These are phyloP conservation scores for Arvicanthis niloticus DNA, from an alignment of 2,113 vertebrate species.

Conservation along the genomic window DNA sequence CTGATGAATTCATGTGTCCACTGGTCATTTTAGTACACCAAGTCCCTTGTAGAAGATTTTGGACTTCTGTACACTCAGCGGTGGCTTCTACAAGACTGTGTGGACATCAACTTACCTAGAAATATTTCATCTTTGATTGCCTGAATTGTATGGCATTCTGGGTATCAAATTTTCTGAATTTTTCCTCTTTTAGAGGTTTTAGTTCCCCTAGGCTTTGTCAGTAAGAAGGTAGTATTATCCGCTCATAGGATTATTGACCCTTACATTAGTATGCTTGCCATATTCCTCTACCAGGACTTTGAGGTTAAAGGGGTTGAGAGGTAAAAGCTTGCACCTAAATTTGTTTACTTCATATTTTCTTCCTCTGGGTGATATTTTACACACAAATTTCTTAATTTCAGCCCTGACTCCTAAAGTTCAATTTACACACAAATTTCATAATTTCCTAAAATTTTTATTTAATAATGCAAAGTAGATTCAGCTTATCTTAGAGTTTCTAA, in stretches of 20 bases:
- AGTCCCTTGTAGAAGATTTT: neutral
- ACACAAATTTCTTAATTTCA: neutral
- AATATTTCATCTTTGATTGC: neutral
- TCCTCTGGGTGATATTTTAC: neutral
- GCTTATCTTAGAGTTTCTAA: neutral
- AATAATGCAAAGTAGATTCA: neutral
- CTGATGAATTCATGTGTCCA: neutral
- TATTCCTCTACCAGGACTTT: neutral
- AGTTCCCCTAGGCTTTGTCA: neutral
- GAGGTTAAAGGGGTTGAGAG: neutral
- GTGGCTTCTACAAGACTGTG: neutral
- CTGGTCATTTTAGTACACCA: neutral
- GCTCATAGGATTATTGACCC: neutral
- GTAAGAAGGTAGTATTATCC: neutral
- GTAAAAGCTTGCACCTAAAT: neutral
- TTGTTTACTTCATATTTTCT: neutral
- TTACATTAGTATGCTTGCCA: neutral
- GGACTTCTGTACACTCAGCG: neutral
- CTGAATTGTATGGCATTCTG: neutral
- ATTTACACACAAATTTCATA: neutral
- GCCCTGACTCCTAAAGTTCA: too few relatives aligned
- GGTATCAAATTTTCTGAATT: neutral
- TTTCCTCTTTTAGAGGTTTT: neutral
- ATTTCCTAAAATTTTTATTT: neutral
- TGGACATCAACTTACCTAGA: neutral